These are phyloP conservation scores for Dryas iulia DNA, from an alignment of 1,140 invertebrate genomes.

Conservation along the genomic window DNA sequence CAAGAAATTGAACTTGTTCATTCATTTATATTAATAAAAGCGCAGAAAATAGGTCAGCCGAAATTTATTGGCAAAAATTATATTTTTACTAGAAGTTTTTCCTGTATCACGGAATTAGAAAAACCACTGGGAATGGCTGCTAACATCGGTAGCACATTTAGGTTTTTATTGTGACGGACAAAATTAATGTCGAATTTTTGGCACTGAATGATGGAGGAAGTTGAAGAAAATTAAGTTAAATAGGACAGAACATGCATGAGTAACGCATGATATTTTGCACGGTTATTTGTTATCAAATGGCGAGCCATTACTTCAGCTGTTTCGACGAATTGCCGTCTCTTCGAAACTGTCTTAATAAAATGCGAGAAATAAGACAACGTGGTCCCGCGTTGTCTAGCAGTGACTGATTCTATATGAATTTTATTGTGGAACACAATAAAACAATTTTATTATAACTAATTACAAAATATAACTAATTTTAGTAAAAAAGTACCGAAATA, in stretches of 20 bases:
- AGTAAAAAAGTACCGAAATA: too few species aligned
- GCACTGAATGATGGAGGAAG: conserved; percentile 35
- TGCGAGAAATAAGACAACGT: conserved; percentile 15
- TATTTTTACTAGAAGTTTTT: conserved; percentile 3
- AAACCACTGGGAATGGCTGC: conserved; percentile 2
- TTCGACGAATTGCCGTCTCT: conserved; percentile 30
- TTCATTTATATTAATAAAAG: conserved; percentile 4
- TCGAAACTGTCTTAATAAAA: conserved; percentile 18
- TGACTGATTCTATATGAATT: neutral
- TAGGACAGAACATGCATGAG: conserved; percentile 43
- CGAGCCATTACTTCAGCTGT: conserved; percentile 28
- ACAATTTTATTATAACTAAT: neutral
- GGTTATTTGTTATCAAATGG: conserved; percentile 49
- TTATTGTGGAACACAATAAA: neutral
- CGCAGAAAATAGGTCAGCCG: neutral
- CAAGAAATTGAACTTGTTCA: conserved; percentile 1
- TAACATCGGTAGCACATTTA: neutral
- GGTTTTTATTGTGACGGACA: conserved; percentile 17
- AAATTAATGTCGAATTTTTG: conserved; percentile 25
- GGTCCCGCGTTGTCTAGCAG: neutral
- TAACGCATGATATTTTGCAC: conserved; percentile 43
- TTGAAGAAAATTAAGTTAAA: conserved; percentile 34
- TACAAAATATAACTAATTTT: neutral
- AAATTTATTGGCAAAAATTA: conserved; percentile 7
- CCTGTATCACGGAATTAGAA: conserved; percentile 8